Conservation (phyloP, 1,140 invertebrate genomes). For the Apis laboriosa region DNA sequence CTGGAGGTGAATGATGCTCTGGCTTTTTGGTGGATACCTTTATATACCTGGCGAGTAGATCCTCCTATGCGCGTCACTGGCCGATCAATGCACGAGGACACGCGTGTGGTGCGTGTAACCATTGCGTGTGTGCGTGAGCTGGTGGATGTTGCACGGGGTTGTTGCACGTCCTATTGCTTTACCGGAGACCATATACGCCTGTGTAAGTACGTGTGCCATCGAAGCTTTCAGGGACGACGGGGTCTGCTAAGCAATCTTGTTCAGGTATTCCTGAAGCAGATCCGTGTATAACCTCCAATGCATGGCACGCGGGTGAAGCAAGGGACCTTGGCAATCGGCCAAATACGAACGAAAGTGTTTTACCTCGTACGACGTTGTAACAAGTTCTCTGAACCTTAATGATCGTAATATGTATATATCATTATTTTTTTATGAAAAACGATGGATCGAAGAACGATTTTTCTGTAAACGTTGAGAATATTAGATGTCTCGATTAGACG, state of each 20-base stretch:
- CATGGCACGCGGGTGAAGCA: constrained; percentile 63
- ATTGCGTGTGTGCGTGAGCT: constrained; percentile 9
- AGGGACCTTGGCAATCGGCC: constrained; percentile 76
- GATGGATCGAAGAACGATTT: background rate
- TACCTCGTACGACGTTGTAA: constrained; percentile 64
- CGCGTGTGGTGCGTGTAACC: constrained; percentile 14
- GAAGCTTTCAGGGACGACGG: constrained; percentile 3
- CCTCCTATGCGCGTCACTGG: constrained; percentile 66
- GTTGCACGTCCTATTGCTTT: constrained; percentile 62
- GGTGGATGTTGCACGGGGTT: constrained; percentile 63
- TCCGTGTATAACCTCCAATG: constrained; percentile 48
- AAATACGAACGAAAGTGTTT: constrained; percentile 74
- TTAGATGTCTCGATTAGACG: background rate
- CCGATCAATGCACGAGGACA: constrained; percentile 69
- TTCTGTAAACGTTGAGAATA: background rate
- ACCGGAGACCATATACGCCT: constrained; percentile 46
- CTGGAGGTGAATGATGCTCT: constrained; percentile 72
- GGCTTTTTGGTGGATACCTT: constrained; percentile 67
- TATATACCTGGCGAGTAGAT: constrained; percentile 71
- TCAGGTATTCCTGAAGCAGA: constrained; percentile 55
- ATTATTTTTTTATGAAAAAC: background rate
- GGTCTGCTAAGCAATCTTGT: constrained; percentile 53
- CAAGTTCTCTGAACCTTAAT: constrained; percentile 57
- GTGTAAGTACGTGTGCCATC: constrained; percentile 45
- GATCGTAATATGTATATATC: background rate